Conservation (phyloP, 2,113 vertebrate species). For the Apodemus speciosus region DNA sequence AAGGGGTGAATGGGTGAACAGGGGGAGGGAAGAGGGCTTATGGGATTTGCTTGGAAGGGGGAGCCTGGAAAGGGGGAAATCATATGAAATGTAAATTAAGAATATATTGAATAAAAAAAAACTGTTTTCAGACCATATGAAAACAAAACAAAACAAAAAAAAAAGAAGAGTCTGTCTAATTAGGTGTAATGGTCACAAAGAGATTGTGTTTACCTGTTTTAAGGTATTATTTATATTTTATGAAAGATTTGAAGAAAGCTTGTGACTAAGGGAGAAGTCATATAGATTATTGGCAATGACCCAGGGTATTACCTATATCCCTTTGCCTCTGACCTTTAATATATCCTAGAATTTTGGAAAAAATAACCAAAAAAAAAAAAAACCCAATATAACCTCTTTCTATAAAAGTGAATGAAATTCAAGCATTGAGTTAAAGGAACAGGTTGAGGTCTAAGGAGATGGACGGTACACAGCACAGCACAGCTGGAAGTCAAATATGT, state of each 20-base stretch:
- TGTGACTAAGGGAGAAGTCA: not conserved
- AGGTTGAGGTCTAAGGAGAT: not conserved
- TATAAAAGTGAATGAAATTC: conserved; percentile 63
- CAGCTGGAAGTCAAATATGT: conserved; percentile 38
- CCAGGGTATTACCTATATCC: not conserved
- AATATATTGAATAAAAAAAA: too few relatives aligned
- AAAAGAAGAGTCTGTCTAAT: not conserved
- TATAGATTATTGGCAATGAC: conserved; percentile 15
- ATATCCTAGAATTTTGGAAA: conserved; percentile 37
- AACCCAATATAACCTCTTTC: not conserved
- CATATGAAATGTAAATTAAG: too few relatives aligned
- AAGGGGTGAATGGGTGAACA: too few relatives aligned
- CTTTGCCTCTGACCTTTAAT: conserved; percentile 50
- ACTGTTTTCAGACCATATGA: too few relatives aligned
- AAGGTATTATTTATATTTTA: conserved; percentile 26
- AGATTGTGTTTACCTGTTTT: not conserved
- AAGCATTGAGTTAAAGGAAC: conserved; percentile 47
- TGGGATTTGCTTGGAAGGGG: too few relatives aligned
- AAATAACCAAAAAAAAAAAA: not conserved
- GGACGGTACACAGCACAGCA: conserved; percentile 1
- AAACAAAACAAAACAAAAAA: too few relatives aligned
- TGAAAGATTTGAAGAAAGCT: not conserved
- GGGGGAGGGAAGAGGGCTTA: too few relatives aligned
- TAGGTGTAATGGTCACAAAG: not conserved
- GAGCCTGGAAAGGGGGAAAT: too few relatives aligned